Evolutionary conservation across 1,140 invertebrate species (phyloP).

Genomic region (Camponotus vicinus): DNA sequence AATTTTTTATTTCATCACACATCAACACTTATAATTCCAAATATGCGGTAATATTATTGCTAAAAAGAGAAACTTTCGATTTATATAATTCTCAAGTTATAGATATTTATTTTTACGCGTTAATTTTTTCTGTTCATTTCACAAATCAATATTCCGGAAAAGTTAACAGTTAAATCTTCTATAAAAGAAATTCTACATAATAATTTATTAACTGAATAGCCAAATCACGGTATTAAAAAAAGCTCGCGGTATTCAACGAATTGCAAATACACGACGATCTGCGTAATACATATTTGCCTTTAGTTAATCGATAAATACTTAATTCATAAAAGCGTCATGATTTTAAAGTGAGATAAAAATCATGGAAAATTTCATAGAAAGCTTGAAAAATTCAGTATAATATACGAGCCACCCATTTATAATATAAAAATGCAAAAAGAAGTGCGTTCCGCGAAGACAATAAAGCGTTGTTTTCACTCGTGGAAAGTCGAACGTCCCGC

Average conservation of each 20-base stretch:
- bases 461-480: slow-evolving; percentile 19
- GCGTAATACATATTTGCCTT: slow-evolving; percentile 7
- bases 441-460: neutral
- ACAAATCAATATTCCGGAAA: slow-evolving; percentile 6
- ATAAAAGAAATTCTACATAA: neutral
- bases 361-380: slow-evolving; percentile 1
- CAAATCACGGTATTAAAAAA: neutral
- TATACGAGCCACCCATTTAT: slow-evolving; percentile 1
- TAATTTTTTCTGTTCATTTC: neutral
- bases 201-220: slow-evolving; percentile 13
- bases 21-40: neutral
- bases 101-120: neutral
- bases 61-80: neutral
- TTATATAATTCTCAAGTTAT: neutral
- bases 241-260: slow-evolving; percentile 25
- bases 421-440: neutral
- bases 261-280: neutral
- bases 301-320: slow-evolving; percentile 25
- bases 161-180: neutral
- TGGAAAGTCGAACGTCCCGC: slow-evolving; percentile 7
- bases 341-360: neutral
- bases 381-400: slow-evolving; percentile 22
- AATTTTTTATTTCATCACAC: neutral
- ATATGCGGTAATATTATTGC: neutral
- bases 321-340: neutral